phyloP scores from a whole-genome alignment of 2,888 invertebrate species.

The Sthenelais limicola region DNA sequence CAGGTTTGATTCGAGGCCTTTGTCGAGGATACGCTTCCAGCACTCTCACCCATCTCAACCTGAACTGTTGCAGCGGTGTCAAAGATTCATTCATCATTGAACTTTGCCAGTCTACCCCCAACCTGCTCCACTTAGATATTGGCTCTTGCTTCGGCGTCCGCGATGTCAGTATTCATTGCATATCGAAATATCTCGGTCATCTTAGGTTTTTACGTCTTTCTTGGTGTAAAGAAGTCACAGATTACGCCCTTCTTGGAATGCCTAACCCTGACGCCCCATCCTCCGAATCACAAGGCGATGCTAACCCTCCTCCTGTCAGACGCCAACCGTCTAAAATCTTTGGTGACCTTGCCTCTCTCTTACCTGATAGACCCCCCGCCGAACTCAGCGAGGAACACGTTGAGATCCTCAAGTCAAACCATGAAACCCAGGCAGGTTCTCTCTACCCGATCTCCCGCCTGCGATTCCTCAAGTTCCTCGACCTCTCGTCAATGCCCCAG shows the following conservation, averaged over 20 bases:
- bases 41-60: constrained; percentile 60
- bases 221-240: constrained; percentile 80
- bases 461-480: constrained; percentile 75
- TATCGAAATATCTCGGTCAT: constrained; percentile 78
- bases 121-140: constrained; percentile 78
- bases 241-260: constrained; percentile 78
- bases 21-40: constrained; percentile 61
- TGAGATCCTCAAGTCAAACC: not conserved
- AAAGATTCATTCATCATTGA: constrained; percentile 78
- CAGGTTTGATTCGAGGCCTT: constrained; percentile 78
- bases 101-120: constrained; percentile 77
- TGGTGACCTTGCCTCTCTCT: constrained; percentile 25
- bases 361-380: constrained; percentile 16
- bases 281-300: constrained; percentile 54
- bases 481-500: constrained; percentile 80
- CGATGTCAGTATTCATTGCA: constrained; percentile 79
- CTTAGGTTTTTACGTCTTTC: constrained; percentile 78
- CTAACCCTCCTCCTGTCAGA: constrained; percentile 55
- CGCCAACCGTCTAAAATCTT: constrained; percentile 54
- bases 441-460: constrained; percentile 57
- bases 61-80: constrained; percentile 71
- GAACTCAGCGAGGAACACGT: constrained; percentile 27
- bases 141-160: constrained; percentile 83
- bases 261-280: constrained; percentile 41
- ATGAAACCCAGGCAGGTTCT: constrained; percentile 37